Percentiles rank a stretch among this genome's conserved stretches.
Conservation (phyloP, 2,888 invertebrate genomes). For the Patella caerulea region DNA sequence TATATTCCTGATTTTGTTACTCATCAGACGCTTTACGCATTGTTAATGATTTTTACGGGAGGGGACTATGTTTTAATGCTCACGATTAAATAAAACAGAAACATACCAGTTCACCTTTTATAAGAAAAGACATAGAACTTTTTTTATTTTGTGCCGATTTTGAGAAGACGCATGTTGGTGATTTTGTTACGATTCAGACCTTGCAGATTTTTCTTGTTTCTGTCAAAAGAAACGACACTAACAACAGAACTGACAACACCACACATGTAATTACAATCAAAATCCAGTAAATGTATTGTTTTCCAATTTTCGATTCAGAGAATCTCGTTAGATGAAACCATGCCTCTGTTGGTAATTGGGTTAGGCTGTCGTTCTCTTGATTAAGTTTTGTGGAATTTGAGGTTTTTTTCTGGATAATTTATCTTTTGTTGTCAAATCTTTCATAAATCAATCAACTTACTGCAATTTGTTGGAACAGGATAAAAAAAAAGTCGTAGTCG, state of each 20-base stretch:
- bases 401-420: slow-evolving; percentile 1
- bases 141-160: no score
- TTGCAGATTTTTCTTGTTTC: no score
- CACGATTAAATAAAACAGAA: no score
- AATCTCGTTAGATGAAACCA: background rate
- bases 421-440: slow-evolving; percentile 7
- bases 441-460: background rate
- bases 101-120: no score
- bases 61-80: no score
- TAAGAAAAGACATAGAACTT: no score
- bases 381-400: background rate
- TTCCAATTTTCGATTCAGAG: background rate
- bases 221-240: slow-evolving; percentile 6
- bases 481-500: no score
- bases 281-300: background rate
- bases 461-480: background rate
- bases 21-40: no score
- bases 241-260: background rate
- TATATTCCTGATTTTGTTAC: no score
- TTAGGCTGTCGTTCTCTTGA: slow-evolving; percentile 3
- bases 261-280: background rate
- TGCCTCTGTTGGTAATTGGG: background rate
- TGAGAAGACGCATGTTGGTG: no score
- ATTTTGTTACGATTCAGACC: no score
- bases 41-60: no score